Evolutionary conservation across 2,797 vertebrate genomes (phyloP), one percentile per base, ranked within the genome.

Genomic region (Sebastes matsubarae): DNA sequence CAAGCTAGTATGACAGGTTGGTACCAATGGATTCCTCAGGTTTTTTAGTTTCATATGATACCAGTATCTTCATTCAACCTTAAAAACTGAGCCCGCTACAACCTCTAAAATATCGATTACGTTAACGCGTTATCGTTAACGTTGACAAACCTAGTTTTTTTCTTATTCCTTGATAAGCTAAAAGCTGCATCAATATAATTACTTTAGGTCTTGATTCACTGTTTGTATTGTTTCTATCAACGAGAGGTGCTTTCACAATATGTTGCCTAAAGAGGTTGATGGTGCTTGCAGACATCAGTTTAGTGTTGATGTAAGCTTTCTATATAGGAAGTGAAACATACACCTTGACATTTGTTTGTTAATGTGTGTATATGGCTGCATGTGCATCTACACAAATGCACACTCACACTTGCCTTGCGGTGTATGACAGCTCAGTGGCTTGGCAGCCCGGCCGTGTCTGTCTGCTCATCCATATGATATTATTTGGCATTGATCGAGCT

Each of bases 401-500:
- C 70, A 68, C 24, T 42, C 46, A 58, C 50, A 29, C 68, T 77
- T 84, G 66, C 72, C 65, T 80, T 72, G 77, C 73, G 29, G 82
- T 83, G 27, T 77, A 42, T 73, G 82, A 89, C 83, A 87, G 81
- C 84, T 83, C 72, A 70, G 83, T 74, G 80, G 64, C 68, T 91
- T 86, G 91, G 92, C 82, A 88, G 68, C 75, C 50, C 30, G 55
- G 74, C 84, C 59, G 34, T 70, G 75, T 92, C 88, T 88, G 84
- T 87, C 85, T 90, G 81, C 70, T 94, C 92, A 90, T 93, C 91
- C 91, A 92, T 93, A 89, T 91, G 92, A 94, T 93, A 94, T 94
- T 92, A 93, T 94, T 91, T 93, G 93, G 90, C 93, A 95, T 94
- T 93, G 92, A 95, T 94, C 87, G 59, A 89, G 83, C 82, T 85